Base-by-base conservation (phyloP, 2,888 invertebrate genomes). In the Drosophila koepferae region DNA sequence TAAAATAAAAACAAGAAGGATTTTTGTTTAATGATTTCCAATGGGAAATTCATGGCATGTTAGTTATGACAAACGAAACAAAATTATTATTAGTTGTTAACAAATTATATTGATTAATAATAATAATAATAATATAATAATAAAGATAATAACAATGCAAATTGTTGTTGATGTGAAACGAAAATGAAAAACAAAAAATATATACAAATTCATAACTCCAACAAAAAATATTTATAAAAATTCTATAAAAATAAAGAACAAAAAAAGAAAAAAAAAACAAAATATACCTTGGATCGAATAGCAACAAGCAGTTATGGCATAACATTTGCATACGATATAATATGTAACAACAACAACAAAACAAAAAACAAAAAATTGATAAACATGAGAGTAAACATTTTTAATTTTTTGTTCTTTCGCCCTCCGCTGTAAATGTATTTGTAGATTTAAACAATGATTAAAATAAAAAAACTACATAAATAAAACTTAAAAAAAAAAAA, bases 401-500 rank as follows among this genome's bases (percentile, higher is more conserved):
- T 89, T 91, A 91, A 90, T 91, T 92, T 91, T 92, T 91, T 91
- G 91, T 92, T 92, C 89, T 92, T 92, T 92, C 91, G 92, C 92
- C 92, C 92, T 92, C 92, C 92, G 92, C 92, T 92, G 92, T 92
- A 92, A 92, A 92, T 92, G 92, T 92, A 92, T 92, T 87, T 92
- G 92, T 92, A 92, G 92, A 92, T 92, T 92, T 92, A 90, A 92
- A 92, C 91, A 92, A 91, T 89, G 91, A 89, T 86, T 87, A 87
- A 90, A 92, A 84, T 87, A 90, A 92, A 91, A 91, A 87, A 91
- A 90, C 85, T 86, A 89, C 87, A 86, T 89, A 86, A 86, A 86
- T 86, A 90, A 90, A 91, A 87, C 85, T 87, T 78, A 80, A 80
- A 80, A 87, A 81, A 85, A 80, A 85, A 72, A 72, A 54, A 59